Evolutionary conservation across 2,888 invertebrate species (phyloP).

Genomic region (Xestia ashworthii): DNA sequence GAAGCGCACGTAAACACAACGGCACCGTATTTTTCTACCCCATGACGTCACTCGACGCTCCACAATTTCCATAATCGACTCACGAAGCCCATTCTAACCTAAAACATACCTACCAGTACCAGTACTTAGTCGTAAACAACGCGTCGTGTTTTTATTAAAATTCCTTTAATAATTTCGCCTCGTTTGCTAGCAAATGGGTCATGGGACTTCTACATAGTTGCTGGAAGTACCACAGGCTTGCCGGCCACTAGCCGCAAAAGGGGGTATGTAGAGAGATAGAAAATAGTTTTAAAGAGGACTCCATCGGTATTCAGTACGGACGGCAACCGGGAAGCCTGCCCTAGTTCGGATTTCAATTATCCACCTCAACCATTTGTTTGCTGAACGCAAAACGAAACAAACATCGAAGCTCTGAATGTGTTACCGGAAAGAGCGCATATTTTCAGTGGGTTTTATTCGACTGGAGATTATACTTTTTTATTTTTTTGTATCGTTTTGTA

Average conservation of each 20-base stretch:
- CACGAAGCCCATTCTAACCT: conserved; percentile 57
- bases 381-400: conserved; percentile 70
- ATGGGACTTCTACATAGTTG: conserved; percentile 75
- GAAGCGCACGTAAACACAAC: conserved; percentile 38
- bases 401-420: conserved; percentile 57
- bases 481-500: conserved; percentile 29
- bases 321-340: conserved; percentile 65
- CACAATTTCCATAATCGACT: conserved; percentile 67
- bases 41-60: conserved; percentile 61
- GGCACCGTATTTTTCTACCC: conserved; percentile 53
- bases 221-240: conserved; percentile 55
- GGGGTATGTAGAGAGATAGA: conserved; percentile 72
- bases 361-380: conserved; percentile 72
- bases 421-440: conserved; percentile 59
- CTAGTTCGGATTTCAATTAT: conserved; percentile 81
- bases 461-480: conserved; percentile 30
- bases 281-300: conserved; percentile 79
- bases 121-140: conserved; percentile 65
- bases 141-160: conserved; percentile 73
- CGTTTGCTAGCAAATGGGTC: conserved; percentile 67
- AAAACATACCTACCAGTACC: conserved; percentile 49
- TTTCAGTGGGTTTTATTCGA: conserved; percentile 59
- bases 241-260: conserved; percentile 69
- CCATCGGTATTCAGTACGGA: conserved; percentile 77
- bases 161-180: conserved; percentile 72